A percentile compares a stretch with the other conserved stretches of the same genome.
phyloP scores from a whole-genome alignment of 2,113 vertebrate species.

The Diadophis punctatus region DNA sequence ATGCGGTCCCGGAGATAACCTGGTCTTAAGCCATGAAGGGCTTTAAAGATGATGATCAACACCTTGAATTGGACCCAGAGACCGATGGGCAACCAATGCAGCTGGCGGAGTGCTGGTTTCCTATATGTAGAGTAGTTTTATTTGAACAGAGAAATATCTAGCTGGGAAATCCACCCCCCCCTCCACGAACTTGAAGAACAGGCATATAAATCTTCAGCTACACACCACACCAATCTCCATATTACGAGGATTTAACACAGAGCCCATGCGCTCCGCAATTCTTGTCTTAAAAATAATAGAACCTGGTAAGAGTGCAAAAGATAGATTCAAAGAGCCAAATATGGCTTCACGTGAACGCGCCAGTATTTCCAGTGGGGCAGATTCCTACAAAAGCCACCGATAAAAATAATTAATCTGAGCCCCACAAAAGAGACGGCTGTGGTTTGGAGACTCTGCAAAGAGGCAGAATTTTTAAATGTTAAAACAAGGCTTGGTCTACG shows the following conservation, averaged over 20 bases:
- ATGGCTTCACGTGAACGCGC: background rate
- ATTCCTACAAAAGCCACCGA: slow-evolving; percentile 27
- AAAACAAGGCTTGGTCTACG: slow-evolving; percentile 10
- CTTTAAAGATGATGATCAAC: no score
- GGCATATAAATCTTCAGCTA: background rate
- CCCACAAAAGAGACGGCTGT: slow-evolving; percentile 13
- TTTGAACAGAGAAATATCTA: background rate
- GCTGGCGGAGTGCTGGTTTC: no score
- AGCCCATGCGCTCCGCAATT: background rate
- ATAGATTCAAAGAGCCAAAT: background rate
- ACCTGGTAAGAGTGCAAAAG: background rate
- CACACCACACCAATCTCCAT: background rate
- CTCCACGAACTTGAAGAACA: background rate
- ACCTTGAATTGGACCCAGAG: no score
- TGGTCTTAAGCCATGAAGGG: no score
- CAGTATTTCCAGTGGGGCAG: slow-evolving; percentile 11
- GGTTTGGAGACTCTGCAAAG: slow-evolving; percentile 26
- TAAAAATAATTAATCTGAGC: slow-evolving; percentile 46
- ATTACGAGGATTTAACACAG: background rate
- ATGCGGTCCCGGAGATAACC: no score
- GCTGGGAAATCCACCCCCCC: background rate
- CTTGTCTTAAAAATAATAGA: background rate
- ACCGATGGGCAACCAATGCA: no score
- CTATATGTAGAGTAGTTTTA: background rate
- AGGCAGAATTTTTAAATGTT: slow-evolving; percentile 39